A percentile compares a stretch with the other conserved stretches of the same genome.
Conservation (phyloP, 2,888 invertebrate genomes). For the Agonopterix arenella region DNA sequence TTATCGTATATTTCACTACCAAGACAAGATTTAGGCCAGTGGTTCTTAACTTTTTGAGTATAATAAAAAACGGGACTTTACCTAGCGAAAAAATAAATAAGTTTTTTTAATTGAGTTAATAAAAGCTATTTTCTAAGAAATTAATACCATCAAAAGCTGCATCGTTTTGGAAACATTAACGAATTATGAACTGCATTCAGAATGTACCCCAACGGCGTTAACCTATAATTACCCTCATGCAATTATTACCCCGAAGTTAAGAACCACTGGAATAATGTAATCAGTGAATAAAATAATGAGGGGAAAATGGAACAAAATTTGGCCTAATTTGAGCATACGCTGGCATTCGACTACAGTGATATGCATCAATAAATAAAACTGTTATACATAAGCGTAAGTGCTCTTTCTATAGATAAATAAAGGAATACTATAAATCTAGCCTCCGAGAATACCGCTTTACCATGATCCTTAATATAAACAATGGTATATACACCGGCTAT, state of each 20-base stretch:
- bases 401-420: conserved; percentile 7
- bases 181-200: too few species aligned
- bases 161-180: too few species aligned
- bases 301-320: conserved; percentile 29
- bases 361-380: conserved; percentile 24
- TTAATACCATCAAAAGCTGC: too few species aligned
- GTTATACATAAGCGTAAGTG: conserved; percentile 3
- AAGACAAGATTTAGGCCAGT: background rate
- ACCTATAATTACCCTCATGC: too few species aligned
- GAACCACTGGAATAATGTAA: background rate
- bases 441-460: conserved; percentile 37
- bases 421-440: conserved; percentile 31
- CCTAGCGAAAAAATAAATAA: too few species aligned
- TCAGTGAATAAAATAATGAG: conserved; percentile 2
- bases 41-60: too few species aligned
- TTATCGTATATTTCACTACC: background rate
- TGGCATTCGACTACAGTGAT: conserved; percentile 23
- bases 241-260: too few species aligned
- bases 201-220: too few species aligned
- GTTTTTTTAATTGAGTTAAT: too few species aligned
- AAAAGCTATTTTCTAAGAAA: too few species aligned
- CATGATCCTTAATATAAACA: conserved; percentile 70
- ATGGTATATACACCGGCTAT: conserved; percentile 17
- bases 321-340: conserved; percentile 46
- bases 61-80: too few species aligned